These are phyloP conservation scores for Cephus runcator DNA, from an alignment of 2,888 invertebrate species.

Conservation along the genomic window DNA sequence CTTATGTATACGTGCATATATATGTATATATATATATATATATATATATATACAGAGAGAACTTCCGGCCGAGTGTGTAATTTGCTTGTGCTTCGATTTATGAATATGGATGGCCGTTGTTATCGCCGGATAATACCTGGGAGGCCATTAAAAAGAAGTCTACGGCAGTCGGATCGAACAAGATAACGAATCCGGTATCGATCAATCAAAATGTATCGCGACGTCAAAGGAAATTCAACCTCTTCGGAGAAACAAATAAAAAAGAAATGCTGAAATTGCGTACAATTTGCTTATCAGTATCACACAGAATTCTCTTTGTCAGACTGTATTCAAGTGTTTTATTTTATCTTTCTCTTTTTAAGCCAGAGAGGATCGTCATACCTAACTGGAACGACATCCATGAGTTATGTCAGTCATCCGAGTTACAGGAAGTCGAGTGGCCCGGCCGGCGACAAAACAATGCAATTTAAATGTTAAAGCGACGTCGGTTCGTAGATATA, in stretches of 20 bases:
- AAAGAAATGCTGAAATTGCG: not conserved
- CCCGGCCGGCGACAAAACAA: slow-evolving; percentile 50
- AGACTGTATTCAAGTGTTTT: not conserved
- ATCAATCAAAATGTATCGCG: not conserved
- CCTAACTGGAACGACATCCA: not conserved
- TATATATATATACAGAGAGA: too few relatives aligned
- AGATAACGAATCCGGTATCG: not conserved
- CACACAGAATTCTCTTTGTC: not conserved
- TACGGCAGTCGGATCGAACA: not conserved
- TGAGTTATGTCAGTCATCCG: slow-evolving; percentile 29
- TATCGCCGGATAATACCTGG: not conserved
- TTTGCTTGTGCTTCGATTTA: slow-evolving; percentile 14
- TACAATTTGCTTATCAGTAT: not conserved
- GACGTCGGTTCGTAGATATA: not conserved
- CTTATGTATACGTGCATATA: not conserved
- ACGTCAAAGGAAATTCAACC: not conserved
- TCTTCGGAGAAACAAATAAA: not conserved
- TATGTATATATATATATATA: too few relatives aligned
- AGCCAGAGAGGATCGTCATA: not conserved
- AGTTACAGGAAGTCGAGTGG: slow-evolving; percentile 32
- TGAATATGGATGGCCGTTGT: slow-evolving; percentile 19
- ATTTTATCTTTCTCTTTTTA: not conserved
- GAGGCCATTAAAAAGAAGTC: slow-evolving; percentile 5
- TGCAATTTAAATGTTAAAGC: slow-evolving; percentile 55
- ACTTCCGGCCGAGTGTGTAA: slow-evolving; percentile 9